Evolutionary conservation across 2,888 invertebrate genomes (phyloP).

Genomic region (Smittia aterrima): DNA sequence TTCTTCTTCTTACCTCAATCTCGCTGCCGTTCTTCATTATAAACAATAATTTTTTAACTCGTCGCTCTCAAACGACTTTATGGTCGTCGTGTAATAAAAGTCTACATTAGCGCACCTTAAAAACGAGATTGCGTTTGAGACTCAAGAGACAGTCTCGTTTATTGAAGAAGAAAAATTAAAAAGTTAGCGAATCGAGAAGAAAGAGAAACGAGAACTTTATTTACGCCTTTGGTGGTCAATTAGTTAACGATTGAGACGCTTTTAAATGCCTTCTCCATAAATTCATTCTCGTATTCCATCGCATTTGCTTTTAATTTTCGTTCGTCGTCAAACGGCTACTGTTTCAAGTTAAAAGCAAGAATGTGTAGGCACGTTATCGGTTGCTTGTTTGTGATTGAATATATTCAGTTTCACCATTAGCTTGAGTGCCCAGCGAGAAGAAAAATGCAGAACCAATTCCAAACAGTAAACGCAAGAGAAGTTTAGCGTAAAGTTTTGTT

Average conservation of each 20-base stretch:
- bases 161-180: not conserved
- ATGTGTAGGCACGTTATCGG: slow-evolving; percentile 16
- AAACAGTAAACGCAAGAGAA: not conserved
- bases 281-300: not conserved
- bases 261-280: not conserved
- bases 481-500: not conserved
- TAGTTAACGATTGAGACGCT: slow-evolving; percentile 24
- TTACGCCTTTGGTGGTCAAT: slow-evolving; percentile 37
- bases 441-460: not conserved
- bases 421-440: not conserved
- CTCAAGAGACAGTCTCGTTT: not conserved
- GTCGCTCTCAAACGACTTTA: not conserved
- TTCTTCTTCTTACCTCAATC: not conserved
- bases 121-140: slow-evolving; percentile 1
- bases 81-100: not conserved
- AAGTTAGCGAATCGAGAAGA: slow-evolving; percentile 21
- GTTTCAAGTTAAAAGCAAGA: not conserved
- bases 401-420: slow-evolving; percentile 17
- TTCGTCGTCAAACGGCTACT: slow-evolving; percentile 25
- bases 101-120: slow-evolving; percentile 27
- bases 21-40: not conserved
- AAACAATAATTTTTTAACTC: not conserved
- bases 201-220: not conserved
- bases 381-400: slow-evolving; percentile 2
- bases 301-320: not conserved